These are phyloP conservation scores for Camarhynchus parvulus DNA, from an alignment of 2,113 vertebrate genomes.

Conservation along the genomic window DNA sequence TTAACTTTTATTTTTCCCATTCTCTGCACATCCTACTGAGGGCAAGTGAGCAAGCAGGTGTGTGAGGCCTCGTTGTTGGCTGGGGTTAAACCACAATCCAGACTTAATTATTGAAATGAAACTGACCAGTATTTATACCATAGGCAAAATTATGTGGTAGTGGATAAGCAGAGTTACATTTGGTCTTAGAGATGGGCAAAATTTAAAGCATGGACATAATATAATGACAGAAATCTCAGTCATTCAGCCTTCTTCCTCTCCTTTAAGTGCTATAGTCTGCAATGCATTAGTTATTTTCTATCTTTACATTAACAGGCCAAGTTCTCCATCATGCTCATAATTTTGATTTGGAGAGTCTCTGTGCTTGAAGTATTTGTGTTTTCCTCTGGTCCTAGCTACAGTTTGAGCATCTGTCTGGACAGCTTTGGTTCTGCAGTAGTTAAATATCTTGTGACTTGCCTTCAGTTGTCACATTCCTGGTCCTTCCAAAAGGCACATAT, in stretches of 20 bases:
- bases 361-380: background rate
- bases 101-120: background rate
- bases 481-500: background rate
- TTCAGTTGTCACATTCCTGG: conserved; percentile 6
- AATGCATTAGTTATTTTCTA: background rate
- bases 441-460: background rate
- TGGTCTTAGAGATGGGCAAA: background rate
- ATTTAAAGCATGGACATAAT: background rate
- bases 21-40: background rate
- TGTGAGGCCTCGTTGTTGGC: background rate
- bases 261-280: background rate
- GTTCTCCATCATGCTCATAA: background rate
- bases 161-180: background rate
- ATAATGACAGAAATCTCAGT: background rate
- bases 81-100: background rate
- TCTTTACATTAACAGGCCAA: background rate
- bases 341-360: background rate
- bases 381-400: background rate
- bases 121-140: background rate
- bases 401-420: background rate
- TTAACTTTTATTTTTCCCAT: background rate
- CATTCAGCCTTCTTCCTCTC: background rate
- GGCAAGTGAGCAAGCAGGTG: background rate
- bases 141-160: background rate
- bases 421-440: background rate